Percentiles rank a stretch among this genome's conserved stretches.
phyloP scores from a whole-genome alignment of 2,797 vertebrate species.

The Tachyglossus aculeatus region DNA sequence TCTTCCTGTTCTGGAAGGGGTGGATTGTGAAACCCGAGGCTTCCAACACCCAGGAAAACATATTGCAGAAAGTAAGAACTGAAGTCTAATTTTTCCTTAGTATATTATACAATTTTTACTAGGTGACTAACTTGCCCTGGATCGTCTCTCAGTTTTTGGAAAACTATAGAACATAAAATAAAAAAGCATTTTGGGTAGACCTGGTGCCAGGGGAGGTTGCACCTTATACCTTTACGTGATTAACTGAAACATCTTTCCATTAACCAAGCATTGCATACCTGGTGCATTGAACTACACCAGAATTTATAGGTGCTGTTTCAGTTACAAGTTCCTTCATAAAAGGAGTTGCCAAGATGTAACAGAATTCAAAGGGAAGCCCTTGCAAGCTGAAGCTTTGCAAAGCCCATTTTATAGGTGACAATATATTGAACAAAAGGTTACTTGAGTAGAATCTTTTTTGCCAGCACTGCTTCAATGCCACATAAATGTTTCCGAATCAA shows the following conservation, averaged over 20 bases:
- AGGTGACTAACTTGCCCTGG: not conserved
- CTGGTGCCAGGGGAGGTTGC: constrained; percentile 15
- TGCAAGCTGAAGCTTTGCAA: constrained; percentile 53
- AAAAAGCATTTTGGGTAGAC: constrained; percentile 32
- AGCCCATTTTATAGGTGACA: constrained; percentile 37
- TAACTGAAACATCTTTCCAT: constrained; percentile 31
- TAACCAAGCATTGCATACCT: constrained; percentile 32
- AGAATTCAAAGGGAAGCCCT: constrained; percentile 48
- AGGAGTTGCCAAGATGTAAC: constrained; percentile 45
- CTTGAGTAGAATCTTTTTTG: constrained; percentile 46
- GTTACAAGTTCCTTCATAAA: constrained; percentile 32
- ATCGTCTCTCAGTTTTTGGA: constrained; percentile 9
- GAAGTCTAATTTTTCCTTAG: not conserved
- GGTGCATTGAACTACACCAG: constrained; percentile 37
- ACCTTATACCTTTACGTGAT: constrained; percentile 18
- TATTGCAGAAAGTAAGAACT: not conserved
- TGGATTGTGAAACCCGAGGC: too few relatives aligned
- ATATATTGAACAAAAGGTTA: constrained; percentile 49
- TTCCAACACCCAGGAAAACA: too few relatives aligned
- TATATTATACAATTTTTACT: constrained; percentile 2
- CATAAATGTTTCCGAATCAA: constrained; percentile 45
- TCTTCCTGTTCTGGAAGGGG: too few relatives aligned
- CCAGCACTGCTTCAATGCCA: constrained; percentile 28
- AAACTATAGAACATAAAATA: constrained; percentile 22
- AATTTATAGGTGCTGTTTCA: constrained; percentile 52